Base-by-base conservation (phyloP, 2,888 invertebrate genomes). In the Patella ulyssiponensis region DNA sequence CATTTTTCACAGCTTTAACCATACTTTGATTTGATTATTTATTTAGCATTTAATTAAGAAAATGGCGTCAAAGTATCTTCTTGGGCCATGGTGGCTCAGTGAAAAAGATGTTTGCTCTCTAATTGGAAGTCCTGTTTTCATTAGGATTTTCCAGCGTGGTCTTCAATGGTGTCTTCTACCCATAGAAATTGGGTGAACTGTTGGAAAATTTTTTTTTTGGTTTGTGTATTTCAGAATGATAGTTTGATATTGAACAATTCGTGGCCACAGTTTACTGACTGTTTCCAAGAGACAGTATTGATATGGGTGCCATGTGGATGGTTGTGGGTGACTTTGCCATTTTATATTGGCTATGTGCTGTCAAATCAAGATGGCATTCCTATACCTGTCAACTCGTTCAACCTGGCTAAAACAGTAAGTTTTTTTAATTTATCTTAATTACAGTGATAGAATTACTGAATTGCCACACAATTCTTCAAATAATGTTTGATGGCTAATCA, bases 271-370 rank as follows among this genome's bases (percentile, higher is more conserved):
- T 93, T 98, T 84, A 96, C 98, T 81, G 94, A 94, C 90, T 99
- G 98, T 92, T 98, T 98, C 92, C 95, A 98, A 92, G 95, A 95
- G 91, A 98, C 98, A 0, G 95, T 96, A 1, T 92, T 98, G 52
- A 93, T 97, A 74, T 99, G 98, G 98, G 92, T 94, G 56, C 98
- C 98, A 0, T 96, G 97, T 91, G 93, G 94, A 74, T 96, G 96
- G 91, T 93, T 97, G 20, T 97, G 96, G 96, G 84, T 94, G 0
- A 94, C 95, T 86, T 93, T 95, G 7, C 92, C 95, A 58, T 92
- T 97, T 77, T 91, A 91, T 79, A 69, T 88, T 4, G 79, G 78
- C 20, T 86, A 83, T 76, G 78, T 84, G 20, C 76, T 84, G 72
- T 76, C 80, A 3, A 76, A 77, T 15, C 78, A 78, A 52, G 82